Evolutionary conservation across 2,113 vertebrate genomes (phyloP), one percentile per base, ranked within the genome.

Genomic region (Gobio gobio): DNA sequence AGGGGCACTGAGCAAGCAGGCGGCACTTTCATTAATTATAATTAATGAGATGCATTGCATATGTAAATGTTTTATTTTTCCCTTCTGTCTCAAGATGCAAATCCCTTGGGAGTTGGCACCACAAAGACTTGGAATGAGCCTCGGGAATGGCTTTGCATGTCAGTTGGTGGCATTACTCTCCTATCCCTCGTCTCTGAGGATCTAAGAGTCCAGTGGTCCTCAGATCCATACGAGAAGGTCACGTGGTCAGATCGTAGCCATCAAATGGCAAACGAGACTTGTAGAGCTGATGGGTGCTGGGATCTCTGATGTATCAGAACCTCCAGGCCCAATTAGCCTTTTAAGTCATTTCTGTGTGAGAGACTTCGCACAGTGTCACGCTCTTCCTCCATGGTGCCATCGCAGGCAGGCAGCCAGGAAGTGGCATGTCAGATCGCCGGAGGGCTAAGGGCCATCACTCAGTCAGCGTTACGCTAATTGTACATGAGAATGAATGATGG

Each of bases 1-100:
- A 68, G 82, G 66, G 64, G 82, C 75, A 76, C 61, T 78, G 85
- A 86, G 86, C 75, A 84, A 74, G 84, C 84, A 83, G 82, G 78
- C 68, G 22, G 45, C 72, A 76, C 83, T 86, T 86, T 88, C 84
- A 89, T 84, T 88, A 89, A 89, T 89, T 86, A 86, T 86, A 88
- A 86, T 86, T 88, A 85, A 84, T 88, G 86, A 89, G 86, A 87
- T 85, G 83, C 82, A 74, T 77, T 90, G 85, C 83, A 87, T 87
- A 73, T 89, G 89, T 87, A 88, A 88, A 88, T 88, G 85, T 84
- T 88, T 88, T 86, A 83, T 84, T 73, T 80, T 85, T 72, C 47
- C 56, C 68, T 58, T 73, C 74, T 78, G 66, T 68, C 78, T 10
- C 54, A 73, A 66, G 49, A 83, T 63, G 79, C 1, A 54, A 45